phyloP scores from a whole-genome alignment of 1,140 invertebrate species.

The Sycobia sp. region DNA sequence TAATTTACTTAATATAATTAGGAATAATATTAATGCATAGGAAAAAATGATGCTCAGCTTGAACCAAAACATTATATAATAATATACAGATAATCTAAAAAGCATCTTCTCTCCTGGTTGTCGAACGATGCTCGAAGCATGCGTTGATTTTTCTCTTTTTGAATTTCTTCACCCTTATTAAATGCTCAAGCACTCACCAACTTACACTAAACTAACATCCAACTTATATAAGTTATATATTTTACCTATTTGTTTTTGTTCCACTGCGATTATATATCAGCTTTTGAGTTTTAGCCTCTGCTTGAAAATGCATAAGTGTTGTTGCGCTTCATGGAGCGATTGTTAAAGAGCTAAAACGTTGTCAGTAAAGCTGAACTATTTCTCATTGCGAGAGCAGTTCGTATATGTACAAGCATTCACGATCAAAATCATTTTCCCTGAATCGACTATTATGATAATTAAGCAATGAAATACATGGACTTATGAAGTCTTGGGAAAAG shows the following conservation, averaged over 20 bases:
- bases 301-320: slow-evolving; percentile 3
- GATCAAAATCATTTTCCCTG: no score
- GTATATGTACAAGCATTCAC: no score
- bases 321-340: neutral
- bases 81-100: slow-evolving; percentile 23
- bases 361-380: no score
- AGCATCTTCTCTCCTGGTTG: slow-evolving; percentile 32
- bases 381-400: no score
- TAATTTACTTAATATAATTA: no score
- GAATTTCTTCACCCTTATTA: neutral
- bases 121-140: slow-evolving; percentile 48
- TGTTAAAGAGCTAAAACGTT: no score
- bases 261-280: neutral
- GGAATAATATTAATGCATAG: no score
- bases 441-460: no score
- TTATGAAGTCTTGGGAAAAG: no score
- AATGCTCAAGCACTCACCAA: slow-evolving; percentile 22
- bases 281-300: slow-evolving; percentile 2
- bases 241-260: neutral
- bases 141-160: slow-evolving; percentile 34
- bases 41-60: no score
- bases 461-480: no score
- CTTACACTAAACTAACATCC: slow-evolving; percentile 24
- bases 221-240: neutral
- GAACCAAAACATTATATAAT: slow-evolving; percentile 6